Percentiles rank a stretch among this genome's conserved stretches.
Conservation (phyloP, 2,888 invertebrate genomes). For the Sphaerophoria taeniata region DNA sequence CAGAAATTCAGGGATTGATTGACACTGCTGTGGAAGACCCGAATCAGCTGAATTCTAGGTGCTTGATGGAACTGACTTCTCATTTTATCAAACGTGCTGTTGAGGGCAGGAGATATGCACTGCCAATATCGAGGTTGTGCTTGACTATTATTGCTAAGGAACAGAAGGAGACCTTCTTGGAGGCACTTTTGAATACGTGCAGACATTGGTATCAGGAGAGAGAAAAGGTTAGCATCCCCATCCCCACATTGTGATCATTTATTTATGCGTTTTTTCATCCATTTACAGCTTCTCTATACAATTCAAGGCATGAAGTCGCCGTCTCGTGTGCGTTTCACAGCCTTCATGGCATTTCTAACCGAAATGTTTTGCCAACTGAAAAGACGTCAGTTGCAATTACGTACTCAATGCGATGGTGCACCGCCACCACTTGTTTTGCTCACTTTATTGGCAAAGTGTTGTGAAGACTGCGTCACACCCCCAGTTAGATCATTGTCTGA, state of each 20-base stretch:
- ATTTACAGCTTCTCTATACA: conserved; percentile 79
- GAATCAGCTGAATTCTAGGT: conserved; percentile 88
- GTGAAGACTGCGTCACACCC: conserved; percentile 93
- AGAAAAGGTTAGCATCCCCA: conserved; percentile 84
- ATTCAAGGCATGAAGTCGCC: conserved; percentile 84
- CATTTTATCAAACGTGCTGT: conserved; percentile 91
- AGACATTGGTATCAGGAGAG: conserved; percentile 95
- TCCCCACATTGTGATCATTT: background rate
- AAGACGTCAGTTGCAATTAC: conserved; percentile 85
- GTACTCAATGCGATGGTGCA: conserved; percentile 85
- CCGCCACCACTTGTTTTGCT: conserved; percentile 90
- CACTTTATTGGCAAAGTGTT: conserved; percentile 93
- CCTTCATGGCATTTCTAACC: conserved; percentile 94
- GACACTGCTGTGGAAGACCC: conserved; percentile 92
- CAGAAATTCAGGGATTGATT: conserved; percentile 89
- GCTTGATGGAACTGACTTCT: conserved; percentile 93
- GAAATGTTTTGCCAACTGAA: conserved; percentile 96
- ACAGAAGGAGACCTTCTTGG: conserved; percentile 93
- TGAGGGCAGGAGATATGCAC: conserved; percentile 89
- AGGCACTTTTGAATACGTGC: conserved; percentile 94
- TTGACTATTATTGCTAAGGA: conserved; percentile 94
- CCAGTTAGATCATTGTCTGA: conserved; percentile 92
- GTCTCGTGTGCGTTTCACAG: conserved; percentile 88
- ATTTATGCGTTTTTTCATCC: background rate
- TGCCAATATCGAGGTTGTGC: conserved; percentile 93